Conservation (phyloP, 2,888 invertebrate species). For the Trichopria drosophilae region DNA sequence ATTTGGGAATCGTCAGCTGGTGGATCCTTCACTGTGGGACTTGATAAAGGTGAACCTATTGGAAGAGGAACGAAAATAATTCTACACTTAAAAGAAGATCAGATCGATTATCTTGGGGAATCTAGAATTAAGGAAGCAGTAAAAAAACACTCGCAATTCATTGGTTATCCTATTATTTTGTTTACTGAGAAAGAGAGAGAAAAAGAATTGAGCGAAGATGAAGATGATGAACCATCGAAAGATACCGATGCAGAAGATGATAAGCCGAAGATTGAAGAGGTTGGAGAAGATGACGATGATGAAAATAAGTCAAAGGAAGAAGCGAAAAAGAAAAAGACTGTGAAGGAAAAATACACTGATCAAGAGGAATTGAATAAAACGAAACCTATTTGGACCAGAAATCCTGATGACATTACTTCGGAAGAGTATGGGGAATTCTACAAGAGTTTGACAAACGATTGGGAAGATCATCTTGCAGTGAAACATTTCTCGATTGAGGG, state of each 20-base stretch:
- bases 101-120: conserved; percentile 92
- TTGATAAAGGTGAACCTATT: conserved; percentile 76
- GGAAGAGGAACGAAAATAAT: conserved; percentile 94
- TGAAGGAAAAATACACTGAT: conserved; percentile 96
- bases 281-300: conserved; percentile 71
- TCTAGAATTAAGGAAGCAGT: conserved; percentile 94
- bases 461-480: conserved; percentile 96
- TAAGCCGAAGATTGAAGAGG: conserved; percentile 74
- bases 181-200: conserved; percentile 95
- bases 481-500: conserved; percentile 95
- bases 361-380: conserved; percentile 99
- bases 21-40: conserved; percentile 91
- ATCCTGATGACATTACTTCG: conserved; percentile 93
- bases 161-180: conserved; percentile 96
- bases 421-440: conserved; percentile 98
- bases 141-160: conserved; percentile 98
- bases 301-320: conserved; percentile 75
- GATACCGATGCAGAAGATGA: conserved; percentile 68
- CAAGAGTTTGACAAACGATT: conserved; percentile 95
- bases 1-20: conserved; percentile 98
- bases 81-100: conserved; percentile 93
- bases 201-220: conserved; percentile 93
- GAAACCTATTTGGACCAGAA: conserved; percentile 97
- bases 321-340: conserved; percentile 94
- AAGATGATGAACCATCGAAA: conserved; percentile 74